Evolutionary conservation across 2,888 invertebrate species (phyloP).

Genomic region (Cryptops parisi): DNA sequence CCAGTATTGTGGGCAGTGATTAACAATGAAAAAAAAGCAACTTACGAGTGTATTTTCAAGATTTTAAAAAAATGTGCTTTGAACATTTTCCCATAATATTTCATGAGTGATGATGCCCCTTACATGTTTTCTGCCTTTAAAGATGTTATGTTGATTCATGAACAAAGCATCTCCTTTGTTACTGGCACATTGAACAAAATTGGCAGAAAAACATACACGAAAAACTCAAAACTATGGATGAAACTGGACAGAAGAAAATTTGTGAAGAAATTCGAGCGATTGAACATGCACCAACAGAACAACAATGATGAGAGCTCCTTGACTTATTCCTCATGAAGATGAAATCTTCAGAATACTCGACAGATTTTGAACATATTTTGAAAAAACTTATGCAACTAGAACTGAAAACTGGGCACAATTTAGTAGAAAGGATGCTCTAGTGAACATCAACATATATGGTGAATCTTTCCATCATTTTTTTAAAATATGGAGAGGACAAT

Average conservation of each 20-base stretch:
- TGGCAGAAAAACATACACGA: neutral
- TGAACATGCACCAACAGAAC: neutral
- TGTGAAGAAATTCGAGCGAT: too few relatives aligned
- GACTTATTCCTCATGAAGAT: neutral
- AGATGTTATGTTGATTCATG: neutral
- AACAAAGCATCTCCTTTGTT: neutral
- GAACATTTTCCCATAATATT: neutral
- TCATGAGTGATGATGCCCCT: neutral
- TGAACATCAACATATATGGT: neutral
- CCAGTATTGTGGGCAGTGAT: neutral
- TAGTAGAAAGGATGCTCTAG: neutral
- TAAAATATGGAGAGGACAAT: too few relatives aligned
- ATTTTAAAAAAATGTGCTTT: neutral
- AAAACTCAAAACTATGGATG: too few relatives aligned
- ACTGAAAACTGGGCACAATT: neutral
- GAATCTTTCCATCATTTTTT: neutral
- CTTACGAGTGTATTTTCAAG: neutral
- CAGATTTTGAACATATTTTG: neutral
- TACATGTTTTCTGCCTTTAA: neutral
- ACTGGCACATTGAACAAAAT: neutral
- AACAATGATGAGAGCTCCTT: neutral
- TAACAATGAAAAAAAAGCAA: neutral
- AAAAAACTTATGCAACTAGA: neutral
- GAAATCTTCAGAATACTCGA: neutral
- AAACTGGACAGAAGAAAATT: too few relatives aligned